phyloP scores from a whole-genome alignment of 2,797 vertebrate genomes.

The Nannoperca australis region DNA sequence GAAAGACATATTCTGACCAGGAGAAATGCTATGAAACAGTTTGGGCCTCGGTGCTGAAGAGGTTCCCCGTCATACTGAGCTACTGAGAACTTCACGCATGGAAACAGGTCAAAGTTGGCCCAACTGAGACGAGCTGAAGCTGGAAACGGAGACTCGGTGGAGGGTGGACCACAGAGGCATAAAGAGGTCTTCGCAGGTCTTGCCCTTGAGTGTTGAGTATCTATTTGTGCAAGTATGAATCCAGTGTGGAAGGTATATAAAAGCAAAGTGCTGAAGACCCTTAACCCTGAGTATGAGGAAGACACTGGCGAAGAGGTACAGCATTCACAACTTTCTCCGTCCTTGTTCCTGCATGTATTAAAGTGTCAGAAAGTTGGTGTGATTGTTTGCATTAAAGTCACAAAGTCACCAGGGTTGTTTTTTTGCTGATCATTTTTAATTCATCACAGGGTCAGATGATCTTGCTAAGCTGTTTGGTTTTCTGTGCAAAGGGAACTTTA shows the following conservation, averaged over 20 bases:
- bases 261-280: conserved; percentile 94
- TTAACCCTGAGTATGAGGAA: conserved; percentile 89
- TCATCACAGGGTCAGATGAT: conserved; percentile 50
- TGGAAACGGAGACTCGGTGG: conserved; percentile 48
- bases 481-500: conserved; percentile 24
- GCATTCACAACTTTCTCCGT: not conserved
- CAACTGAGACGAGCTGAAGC: conserved; percentile 59
- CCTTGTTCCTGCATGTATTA: not conserved
- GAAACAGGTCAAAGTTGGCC: conserved; percentile 42
- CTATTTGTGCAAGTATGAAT: conserved; percentile 85
- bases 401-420: conserved; percentile 37
- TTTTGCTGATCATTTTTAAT: conserved; percentile 62
- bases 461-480: conserved; percentile 9
- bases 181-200: conserved; percentile 56
- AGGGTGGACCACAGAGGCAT: conserved; percentile 56
- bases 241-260: conserved; percentile 95
- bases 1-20: conserved; percentile 38
- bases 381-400: conserved; percentile 19
- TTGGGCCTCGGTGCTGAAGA: conserved; percentile 40
- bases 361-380: not conserved
- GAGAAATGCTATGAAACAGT: conserved; percentile 62
- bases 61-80: conserved; percentile 4
- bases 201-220: conserved; percentile 29
- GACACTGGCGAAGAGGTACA: conserved; percentile 90
- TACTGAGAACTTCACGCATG: conserved; percentile 60